Base-by-base conservation (phyloP, 1,140 invertebrate genomes). In the Drosophila willistoni region DNA sequence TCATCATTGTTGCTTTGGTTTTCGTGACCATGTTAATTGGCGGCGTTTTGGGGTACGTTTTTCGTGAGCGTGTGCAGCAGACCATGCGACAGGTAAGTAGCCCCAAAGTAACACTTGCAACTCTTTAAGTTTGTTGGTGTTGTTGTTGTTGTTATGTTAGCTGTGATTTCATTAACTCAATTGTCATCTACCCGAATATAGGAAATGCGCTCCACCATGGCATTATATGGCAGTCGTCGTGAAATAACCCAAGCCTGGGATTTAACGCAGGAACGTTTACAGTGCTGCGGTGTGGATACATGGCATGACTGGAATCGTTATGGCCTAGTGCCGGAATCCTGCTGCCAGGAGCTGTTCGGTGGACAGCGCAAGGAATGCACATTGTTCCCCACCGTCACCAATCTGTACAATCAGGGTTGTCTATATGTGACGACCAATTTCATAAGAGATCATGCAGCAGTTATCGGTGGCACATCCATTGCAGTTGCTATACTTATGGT, bases 11-110 rank as follows among this genome's bases (percentile, higher is more conserved):
- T 25, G 95, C 98, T 78, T 93, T 97, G 67, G 95, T 98, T 63
- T 97, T 98, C 91, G 96, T 98, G 63, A 96, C 96, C 61, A 96
- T 98, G 94, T 92, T 98, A 69, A 95, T 98, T 76, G 97, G 97
- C 19, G 97, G 97, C 14, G 96, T 98, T 62, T 93, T 98, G 41
- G 96, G 96, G 25, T 98, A 97, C 85, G 96, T 98, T 36, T 98
- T 98, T 92, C 94, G 96, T 56, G 95, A 95, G 73, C 95, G 97
- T 90, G 95, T 97, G 12, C 91, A 95, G 25, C 93, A 94, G 22
- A 95, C 95, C 0, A 93, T 97, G 91, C 94, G 96, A 77, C 94
- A 92, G 79, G 91, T 91, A 65, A 72, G 71, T 41, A 55, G 36
- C 19, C 7, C n/a, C 39, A 33, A 1, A 41, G 29, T 47, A 34